phyloP scores from a whole-genome alignment of 2,113 vertebrate genomes.

The Origma solitaria region DNA sequence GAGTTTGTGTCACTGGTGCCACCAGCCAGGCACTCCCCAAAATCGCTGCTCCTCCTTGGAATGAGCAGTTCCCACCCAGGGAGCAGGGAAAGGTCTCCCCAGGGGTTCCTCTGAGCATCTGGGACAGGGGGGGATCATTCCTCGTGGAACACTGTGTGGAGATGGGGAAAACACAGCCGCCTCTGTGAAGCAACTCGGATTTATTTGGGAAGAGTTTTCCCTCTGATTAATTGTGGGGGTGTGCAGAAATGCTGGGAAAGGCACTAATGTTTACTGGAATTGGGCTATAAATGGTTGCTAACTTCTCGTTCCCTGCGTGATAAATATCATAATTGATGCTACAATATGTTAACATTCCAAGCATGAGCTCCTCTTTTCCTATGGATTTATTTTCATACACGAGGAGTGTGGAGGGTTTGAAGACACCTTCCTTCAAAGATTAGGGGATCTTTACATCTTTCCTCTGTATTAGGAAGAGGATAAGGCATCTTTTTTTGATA shows the following conservation, averaged over 20 bases:
- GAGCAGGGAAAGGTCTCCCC: background rate
- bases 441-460: background rate
- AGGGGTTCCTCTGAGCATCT: background rate
- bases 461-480: background rate
- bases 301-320: background rate
- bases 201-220: background rate
- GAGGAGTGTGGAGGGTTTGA: background rate
- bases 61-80: fast-evolving
- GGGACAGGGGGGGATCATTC: background rate
- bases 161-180: background rate
- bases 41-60: fast-evolving
- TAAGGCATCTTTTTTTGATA: background rate
- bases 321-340: conserved; percentile 41
- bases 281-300: conserved; percentile 30
- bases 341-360: conserved; percentile 15
- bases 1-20: background rate
- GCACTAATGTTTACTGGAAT: conserved; percentile 47
- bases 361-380: background rate
- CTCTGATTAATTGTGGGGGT: conserved; percentile 40
- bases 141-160: background rate
- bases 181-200: background rate
- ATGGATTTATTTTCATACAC: background rate
- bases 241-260: conserved; percentile 31
- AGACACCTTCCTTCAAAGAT: background rate
- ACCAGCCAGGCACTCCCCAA: background rate